Conservation (phyloP, 2,113 vertebrate genomes). For the Halcyon senegalensis region DNA sequence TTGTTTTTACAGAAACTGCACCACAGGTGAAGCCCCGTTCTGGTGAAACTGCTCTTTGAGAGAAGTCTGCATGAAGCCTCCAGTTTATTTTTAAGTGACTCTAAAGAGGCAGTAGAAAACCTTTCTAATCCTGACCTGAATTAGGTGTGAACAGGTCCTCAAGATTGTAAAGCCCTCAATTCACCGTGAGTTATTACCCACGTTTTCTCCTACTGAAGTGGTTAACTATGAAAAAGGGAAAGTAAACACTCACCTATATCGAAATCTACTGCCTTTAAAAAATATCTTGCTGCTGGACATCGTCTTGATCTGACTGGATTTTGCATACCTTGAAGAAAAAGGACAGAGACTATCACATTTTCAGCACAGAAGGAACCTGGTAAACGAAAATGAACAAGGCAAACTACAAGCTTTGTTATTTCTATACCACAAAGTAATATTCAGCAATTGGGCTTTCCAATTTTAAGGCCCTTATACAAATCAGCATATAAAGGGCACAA, state of each 20-base stretch:
- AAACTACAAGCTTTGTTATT: neutral
- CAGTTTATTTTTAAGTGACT: neutral
- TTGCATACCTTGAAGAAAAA: slow-evolving; percentile 87
- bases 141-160: neutral
- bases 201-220: neutral
- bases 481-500: neutral
- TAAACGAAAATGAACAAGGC: neutral
- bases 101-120: neutral
- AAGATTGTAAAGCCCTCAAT: neutral
- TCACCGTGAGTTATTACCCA: neutral
- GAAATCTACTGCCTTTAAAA: slow-evolving; percentile 98
- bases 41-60: neutral
- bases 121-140: neutral
- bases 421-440: neutral
- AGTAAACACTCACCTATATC: slow-evolving; percentile 86
- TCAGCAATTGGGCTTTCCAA: neutral
- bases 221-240: neutral
- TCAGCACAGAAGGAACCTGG: neutral
- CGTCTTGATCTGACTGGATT: slow-evolving; percentile 98
- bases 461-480: neutral
- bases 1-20: neutral
- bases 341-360: neutral
- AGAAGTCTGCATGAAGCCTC: neutral
- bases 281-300: slow-evolving; percentile 98
- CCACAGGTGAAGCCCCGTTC: neutral